Evolutionary conservation across 2,888 invertebrate genomes (phyloP).

Genomic region (Drosophila picticornis): DNA sequence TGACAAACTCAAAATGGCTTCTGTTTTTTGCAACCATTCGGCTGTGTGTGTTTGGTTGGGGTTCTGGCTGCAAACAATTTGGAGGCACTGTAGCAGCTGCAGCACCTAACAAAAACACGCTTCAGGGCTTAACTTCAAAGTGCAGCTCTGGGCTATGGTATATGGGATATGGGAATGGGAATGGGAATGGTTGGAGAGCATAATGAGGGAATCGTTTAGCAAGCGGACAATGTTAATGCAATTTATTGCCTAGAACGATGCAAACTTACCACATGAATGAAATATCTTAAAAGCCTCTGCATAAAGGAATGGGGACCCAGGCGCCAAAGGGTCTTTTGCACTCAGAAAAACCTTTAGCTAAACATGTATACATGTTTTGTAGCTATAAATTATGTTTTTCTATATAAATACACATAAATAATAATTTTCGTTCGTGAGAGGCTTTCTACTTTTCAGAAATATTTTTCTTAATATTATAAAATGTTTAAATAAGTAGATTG

Average conservation of each 20-base stretch:
- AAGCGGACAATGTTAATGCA: constrained; percentile 49
- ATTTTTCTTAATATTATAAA: background rate
- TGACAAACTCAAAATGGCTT: constrained; percentile 71
- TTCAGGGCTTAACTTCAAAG: constrained; percentile 69
- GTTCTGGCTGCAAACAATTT: constrained; percentile 37
- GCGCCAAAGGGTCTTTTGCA: background rate
- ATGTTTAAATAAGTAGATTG: background rate
- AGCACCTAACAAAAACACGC: constrained; percentile 47
- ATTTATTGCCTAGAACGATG: constrained; percentile 55
- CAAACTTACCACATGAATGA: constrained; percentile 57
- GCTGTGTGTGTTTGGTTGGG: constrained; percentile 3
- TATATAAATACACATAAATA: background rate
- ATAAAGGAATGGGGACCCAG: background rate
- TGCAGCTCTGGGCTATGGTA: constrained; percentile 34
- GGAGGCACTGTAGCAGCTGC: constrained; percentile 31
- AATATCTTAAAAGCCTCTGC: background rate
- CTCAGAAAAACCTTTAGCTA: background rate
- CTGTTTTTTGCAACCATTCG: constrained; percentile 52
- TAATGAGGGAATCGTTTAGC: constrained; percentile 46
- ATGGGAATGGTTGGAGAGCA: background rate
- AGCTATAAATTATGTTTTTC: background rate
- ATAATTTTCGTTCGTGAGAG: background rate
- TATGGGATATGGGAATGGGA: no score
- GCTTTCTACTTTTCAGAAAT: no score
- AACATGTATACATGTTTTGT: background rate